Conservation (phyloP, 1,140 invertebrate species). For the Meloidogyne exigua region DNA sequence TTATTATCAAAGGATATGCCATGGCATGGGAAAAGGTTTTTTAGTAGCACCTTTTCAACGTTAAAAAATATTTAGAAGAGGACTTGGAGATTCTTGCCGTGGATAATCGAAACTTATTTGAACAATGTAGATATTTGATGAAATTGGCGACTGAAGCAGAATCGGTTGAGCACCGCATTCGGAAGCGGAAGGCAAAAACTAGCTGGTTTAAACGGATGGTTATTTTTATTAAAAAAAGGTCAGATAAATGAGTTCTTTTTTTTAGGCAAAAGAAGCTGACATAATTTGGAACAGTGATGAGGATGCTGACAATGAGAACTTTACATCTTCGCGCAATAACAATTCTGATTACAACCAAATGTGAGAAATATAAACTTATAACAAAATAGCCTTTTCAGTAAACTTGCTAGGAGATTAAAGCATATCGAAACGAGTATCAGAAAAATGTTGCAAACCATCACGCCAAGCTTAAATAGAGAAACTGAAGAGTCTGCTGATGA, state of each 20-base stretch:
- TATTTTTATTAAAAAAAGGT: neutral
- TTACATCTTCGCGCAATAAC: neutral
- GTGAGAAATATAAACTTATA: neutral
- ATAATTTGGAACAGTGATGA: constrained; percentile 80
- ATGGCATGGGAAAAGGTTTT: constrained; percentile 76
- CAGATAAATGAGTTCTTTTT: too few relatives aligned
- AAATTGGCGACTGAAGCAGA: constrained; percentile 78
- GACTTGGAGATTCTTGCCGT: constrained; percentile 81
- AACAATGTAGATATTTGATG: constrained; percentile 75
- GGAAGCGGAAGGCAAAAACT: constrained; percentile 66
- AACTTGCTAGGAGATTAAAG: neutral
- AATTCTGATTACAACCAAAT: neutral
- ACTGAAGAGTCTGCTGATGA: neutral
- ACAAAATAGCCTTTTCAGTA: neutral
- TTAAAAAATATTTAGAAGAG: constrained; percentile 69
- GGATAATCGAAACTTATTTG: constrained; percentile 66
- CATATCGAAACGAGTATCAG: neutral
- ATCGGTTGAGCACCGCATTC: constrained; percentile 72
- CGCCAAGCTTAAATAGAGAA: neutral
- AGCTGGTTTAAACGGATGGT: constrained; percentile 76
- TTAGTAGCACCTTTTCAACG: constrained; percentile 3
- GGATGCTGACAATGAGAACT: constrained; percentile 65
- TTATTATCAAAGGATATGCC: constrained; percentile 78
- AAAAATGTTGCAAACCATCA: neutral
- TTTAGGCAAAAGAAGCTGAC: constrained; percentile 77